Percentiles rank a stretch among this genome's conserved stretches.
Conservation (phyloP, 2,888 invertebrate species). For the Diarsia rubi region DNA sequence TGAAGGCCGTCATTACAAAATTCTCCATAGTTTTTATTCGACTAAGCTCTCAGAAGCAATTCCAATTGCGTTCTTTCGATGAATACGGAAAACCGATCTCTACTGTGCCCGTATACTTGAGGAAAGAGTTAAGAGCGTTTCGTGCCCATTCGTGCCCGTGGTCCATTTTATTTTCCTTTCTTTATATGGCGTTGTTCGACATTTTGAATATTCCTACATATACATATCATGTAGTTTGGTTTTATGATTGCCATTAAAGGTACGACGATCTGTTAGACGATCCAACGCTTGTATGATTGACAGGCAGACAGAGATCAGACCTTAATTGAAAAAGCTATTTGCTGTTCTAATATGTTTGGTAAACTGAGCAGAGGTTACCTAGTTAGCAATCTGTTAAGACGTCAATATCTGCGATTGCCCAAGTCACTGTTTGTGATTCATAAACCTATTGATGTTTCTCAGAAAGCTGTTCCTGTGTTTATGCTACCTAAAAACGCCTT, state of each 20-base stretch:
- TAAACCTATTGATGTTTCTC: conserved; percentile 14
- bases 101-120: conserved; percentile 38
- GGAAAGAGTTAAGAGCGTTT: conserved; percentile 45
- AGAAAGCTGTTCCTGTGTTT: conserved; percentile 36
- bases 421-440: conserved; percentile 1
- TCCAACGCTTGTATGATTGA: conserved; percentile 32
- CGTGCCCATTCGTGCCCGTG: conserved; percentile 42
- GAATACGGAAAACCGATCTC: conserved; percentile 65
- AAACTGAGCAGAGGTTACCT: neutral
- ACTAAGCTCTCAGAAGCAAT: conserved; percentile 77
- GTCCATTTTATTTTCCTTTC: conserved; percentile 49
- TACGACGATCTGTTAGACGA: conserved; percentile 18
- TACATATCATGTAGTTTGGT: conserved; percentile 34
- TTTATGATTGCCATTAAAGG: conserved; percentile 38
- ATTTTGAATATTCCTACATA: conserved; percentile 44
- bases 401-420: conserved; percentile 25
- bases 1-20: conserved; percentile 86
- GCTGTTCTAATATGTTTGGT: conserved; percentile 29
- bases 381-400: conserved; percentile 15
- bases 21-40: conserved; percentile 81
- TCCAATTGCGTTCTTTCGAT: conserved; percentile 71
- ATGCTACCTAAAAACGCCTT: conserved; percentile 3
- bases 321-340: conserved; percentile 36
- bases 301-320: conserved; percentile 17
- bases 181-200: conserved; percentile 44